Base-by-base conservation (phyloP, 2,113 vertebrate species). In the Corythaeola cristata region DNA sequence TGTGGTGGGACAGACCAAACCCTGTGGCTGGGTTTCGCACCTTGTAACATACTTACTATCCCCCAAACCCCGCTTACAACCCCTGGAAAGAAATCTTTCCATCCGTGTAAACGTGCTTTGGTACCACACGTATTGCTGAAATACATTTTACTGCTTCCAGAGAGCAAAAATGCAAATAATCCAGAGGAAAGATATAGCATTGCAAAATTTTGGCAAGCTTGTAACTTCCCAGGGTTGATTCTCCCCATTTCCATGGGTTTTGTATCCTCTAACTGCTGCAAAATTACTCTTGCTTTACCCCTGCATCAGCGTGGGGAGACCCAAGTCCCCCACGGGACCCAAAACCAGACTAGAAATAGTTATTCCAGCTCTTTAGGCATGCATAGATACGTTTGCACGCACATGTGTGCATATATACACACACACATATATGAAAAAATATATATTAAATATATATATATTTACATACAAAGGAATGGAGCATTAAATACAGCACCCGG, bases 401-500 rank as follows among this genome's bases (percentile, higher is more conserved):
- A 10, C 0, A 0, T 14, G 3, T 50, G 3, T 26, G 3, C 4
- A 2, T 13, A 15, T 5, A 26, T 8, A 56, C 8, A 35, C 1
- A 12, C 16, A 32, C 8, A 49, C 16, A 27, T 1, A 8, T 2
- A 35, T 5, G 19, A 55, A 21, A 78, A 45, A 82, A 75, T 71
- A 49, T 4, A 24, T 11, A 27, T 60, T 18, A 8, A 41, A 32
- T 9, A 18, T 28, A 28, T 28, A 0, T 2, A 6, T 4, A 39
- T 80, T 39, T 7, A 4, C 9, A 4, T 4, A 5, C 1, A 68
- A 50, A 14, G 26, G 62, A 53, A 15, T 1, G 15, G 52, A 77
- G 27, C 17, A 19, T 5, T 45, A 76, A 30, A 7, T 22, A 9
- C 14, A 62, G 47, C 26, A 60, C 3, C n/a, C 11, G 0, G 32